Evolutionary conservation across 2,888 invertebrate genomes (phyloP), one percentile per base, ranked within the genome.

Genomic region (Dexiosoma caninum): DNA sequence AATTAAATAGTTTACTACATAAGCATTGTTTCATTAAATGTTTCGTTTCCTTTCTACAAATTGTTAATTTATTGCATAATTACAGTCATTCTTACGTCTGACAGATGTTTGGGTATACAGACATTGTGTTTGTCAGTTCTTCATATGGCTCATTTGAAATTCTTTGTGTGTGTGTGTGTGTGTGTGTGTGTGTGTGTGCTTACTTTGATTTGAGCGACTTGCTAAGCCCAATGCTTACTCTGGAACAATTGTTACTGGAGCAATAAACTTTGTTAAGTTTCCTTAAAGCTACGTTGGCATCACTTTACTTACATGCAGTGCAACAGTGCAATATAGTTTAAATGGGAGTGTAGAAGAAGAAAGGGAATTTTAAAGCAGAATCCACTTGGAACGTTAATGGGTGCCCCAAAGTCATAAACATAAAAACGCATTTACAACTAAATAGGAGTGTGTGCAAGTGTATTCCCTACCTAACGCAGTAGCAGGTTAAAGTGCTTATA

Each of bases 31-130:
- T 35, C 67, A 75, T 67, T 67, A 32, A 75, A 42, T 21, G 67
- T 51, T 67, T 51, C 42, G 10, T 67, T 67, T 42, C 27, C 10
- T 66, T 72, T 9, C 19, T 51, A 60, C 23, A 44, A 51, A 67
- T 67, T 59, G 75, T 35, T 59, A 66, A 75, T 60, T 75, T 75
- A 32, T 67, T 60, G 57, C 67, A 75, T 42, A 59, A 66, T 59
- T 42, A 27, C 60, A 9, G 37, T 44, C 23, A 27, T 35, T 37
- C 46, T 40, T 27, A 14, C 32, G 40, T 21, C 46, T 7, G 57
- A 46, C 16, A 32, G 23, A 16, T 16, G 14, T 21, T 35, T 14
- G 30, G 32, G 23, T 19, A 27, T 12, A 16, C n/a, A 35, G 55
- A n/a, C n/a, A n/a, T n/a, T n/a, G n/a, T 6, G 27, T 27, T 27